These are phyloP conservation scores for Halisarca cf. caerulea DNA, from an alignment of 37 sponge, comb jelly and placozoan genomes.

Conservation along the genomic window DNA sequence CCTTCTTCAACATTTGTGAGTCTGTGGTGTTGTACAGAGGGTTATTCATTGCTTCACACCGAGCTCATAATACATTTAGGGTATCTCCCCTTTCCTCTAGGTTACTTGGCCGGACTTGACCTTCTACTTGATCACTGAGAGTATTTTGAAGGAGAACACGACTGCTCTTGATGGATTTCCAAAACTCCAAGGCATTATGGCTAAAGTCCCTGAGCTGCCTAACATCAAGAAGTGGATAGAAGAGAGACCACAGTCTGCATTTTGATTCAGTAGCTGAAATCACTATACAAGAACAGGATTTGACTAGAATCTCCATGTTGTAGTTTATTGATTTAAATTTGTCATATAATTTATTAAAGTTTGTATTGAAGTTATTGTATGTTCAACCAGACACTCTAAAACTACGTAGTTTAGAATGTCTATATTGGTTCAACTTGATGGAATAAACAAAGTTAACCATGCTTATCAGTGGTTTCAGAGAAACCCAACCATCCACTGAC, in stretches of 20 bases:
- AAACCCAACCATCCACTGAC: too few species aligned
- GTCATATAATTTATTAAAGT: too few species aligned
- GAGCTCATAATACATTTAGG: not conserved
- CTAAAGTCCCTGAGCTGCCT: not conserved
- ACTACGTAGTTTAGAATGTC: too few species aligned
- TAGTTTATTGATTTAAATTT: too few species aligned
- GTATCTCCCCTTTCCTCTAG: not conserved
- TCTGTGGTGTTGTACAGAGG: not conserved
- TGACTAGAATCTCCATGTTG: too few species aligned
- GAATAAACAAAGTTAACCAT: too few species aligned
- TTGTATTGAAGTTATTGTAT: too few species aligned
- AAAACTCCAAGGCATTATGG: not conserved
- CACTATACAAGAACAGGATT: too few species aligned
- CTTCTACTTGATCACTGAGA: not conserved
- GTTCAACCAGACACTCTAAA: too few species aligned
- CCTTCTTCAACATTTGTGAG: too few species aligned
- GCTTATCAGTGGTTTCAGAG: too few species aligned
- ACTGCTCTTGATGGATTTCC: conserved; percentile 1
- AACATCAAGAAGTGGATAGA: conserved; percentile 19
- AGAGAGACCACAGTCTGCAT: not conserved
- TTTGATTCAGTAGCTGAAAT: not conserved
- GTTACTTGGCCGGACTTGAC: conserved; percentile 9
- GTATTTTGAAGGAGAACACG: not conserved
- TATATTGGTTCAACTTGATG: too few species aligned
- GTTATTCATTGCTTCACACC: not conserved